These are phyloP conservation scores for Sebastes itinus DNA, from an alignment of 2,797 vertebrate genomes.

Conservation along the genomic window DNA sequence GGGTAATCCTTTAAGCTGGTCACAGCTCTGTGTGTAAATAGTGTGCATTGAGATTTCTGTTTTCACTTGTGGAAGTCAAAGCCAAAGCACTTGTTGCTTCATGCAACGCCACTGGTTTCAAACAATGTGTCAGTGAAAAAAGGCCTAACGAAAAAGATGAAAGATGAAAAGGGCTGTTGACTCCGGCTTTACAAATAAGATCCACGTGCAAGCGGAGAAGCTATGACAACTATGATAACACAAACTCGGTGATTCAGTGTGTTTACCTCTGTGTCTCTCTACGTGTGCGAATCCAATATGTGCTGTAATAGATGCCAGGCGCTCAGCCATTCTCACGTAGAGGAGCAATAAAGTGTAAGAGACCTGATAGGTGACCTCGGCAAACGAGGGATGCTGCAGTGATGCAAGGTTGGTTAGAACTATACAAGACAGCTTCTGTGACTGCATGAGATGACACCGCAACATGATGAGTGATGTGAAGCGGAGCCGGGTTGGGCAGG, in stretches of 20 bases:
- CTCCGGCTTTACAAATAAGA: conserved; percentile 60
- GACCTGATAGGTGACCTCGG: conserved; percentile 41
- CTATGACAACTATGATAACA: conserved; percentile 57
- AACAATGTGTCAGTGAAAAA: conserved; percentile 50
- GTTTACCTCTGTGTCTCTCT: conserved; percentile 45
- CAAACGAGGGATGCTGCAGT: conserved; percentile 37
- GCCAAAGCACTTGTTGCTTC: conserved; percentile 43
- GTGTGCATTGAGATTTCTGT: conserved; percentile 29
- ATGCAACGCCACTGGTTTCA: conserved; percentile 46
- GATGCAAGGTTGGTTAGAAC: conserved; percentile 26
- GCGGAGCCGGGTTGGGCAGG: conserved; percentile 34
- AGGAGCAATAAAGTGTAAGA: conserved; percentile 62
- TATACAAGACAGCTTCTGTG: conserved; percentile 35
- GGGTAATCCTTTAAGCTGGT: not conserved
- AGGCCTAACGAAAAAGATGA: conserved; percentile 37
- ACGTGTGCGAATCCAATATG: conserved; percentile 37
- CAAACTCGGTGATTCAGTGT: conserved; percentile 39
- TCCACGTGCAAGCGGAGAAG: conserved; percentile 54
- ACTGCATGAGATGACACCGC: conserved; percentile 35
- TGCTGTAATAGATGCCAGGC: conserved; percentile 69
- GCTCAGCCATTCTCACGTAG: conserved; percentile 29
- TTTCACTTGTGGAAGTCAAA: conserved; percentile 44
- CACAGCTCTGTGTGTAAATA: not conserved
- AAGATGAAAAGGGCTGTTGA: conserved; percentile 53
- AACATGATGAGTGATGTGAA: conserved; percentile 49